phyloP scores from a whole-genome alignment of 64 coral and sea anemone genomes.

The Montipora foliosa region DNA sequence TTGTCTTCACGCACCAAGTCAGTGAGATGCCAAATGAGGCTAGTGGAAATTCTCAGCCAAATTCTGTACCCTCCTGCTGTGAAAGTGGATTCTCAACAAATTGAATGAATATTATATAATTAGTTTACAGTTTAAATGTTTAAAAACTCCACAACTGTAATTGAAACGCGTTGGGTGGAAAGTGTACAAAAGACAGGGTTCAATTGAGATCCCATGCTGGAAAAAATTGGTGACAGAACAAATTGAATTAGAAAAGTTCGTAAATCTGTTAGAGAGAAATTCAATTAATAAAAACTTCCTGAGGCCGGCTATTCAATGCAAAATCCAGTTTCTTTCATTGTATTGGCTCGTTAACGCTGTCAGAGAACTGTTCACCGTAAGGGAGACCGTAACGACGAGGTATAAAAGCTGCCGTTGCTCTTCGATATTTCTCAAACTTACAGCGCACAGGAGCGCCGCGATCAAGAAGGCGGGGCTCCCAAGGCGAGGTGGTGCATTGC shows the following conservation, averaged over 20 bases:
- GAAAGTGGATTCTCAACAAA: not conserved
- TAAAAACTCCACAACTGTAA: not conserved
- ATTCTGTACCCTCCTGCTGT: not conserved
- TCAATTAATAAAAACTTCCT: not conserved
- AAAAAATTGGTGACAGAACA: not conserved
- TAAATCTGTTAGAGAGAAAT: not conserved
- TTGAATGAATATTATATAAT: not conserved
- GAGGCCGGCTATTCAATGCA: not conserved
- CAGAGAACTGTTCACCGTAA: not conserved
- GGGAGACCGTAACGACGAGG: not conserved
- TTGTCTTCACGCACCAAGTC: not conserved
- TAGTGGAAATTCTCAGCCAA: not conserved
- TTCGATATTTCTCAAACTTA: conserved; percentile 11
- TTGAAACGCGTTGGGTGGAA: not conserved
- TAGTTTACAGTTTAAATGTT: not conserved
- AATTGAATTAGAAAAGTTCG: not conserved
- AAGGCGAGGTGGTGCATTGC: conserved; percentile 47
- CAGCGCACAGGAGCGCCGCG: conserved; percentile 46
- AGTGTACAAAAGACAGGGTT: not conserved
- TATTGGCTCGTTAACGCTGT: not conserved
- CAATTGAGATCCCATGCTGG: not conserved
- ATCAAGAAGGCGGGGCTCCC: conserved; percentile 52
- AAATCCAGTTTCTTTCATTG: not conserved
- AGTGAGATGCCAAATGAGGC: not conserved
- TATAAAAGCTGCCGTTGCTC: not conserved